These are phyloP conservation scores for Cacoxenus indagator DNA, from an alignment of 2,888 invertebrate species.

Conservation along the genomic window DNA sequence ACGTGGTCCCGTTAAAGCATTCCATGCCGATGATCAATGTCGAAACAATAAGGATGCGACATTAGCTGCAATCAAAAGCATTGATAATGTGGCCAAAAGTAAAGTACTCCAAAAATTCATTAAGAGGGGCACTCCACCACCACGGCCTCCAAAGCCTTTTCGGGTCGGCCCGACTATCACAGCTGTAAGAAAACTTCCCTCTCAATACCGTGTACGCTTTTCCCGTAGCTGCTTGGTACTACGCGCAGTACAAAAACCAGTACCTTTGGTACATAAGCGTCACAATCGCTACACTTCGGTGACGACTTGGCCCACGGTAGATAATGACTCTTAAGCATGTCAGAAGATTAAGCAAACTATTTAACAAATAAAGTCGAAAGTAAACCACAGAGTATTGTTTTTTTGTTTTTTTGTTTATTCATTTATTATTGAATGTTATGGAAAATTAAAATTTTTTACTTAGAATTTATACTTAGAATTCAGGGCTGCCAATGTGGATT, in stretches of 20 bases:
- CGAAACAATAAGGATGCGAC: too few relatives aligned
- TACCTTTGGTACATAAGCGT: background rate
- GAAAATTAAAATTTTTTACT: background rate
- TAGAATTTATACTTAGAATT: conserved; percentile 11
- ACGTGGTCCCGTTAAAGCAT: background rate
- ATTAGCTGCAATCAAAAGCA: too few relatives aligned
- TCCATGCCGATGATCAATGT: too few relatives aligned
- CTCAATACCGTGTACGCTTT: conserved; percentile 1
- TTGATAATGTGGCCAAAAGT: too few relatives aligned
- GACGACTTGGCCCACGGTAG: background rate
- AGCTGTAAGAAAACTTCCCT: background rate
- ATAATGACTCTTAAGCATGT: background rate
- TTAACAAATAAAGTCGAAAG: too few relatives aligned
- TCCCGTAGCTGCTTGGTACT: background rate
- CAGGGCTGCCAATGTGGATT: background rate
- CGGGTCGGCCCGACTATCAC: background rate
- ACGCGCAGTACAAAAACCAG: background rate
- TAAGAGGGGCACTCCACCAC: background rate
- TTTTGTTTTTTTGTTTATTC: background rate
- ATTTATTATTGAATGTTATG: conserved; percentile 5
- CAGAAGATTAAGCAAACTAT: background rate
- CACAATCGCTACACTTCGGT: background rate
- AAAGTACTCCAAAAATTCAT: background rate
- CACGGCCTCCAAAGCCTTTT: background rate
- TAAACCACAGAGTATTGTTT: background rate